Base-by-base conservation (phyloP, 2,888 invertebrate species). In the Chrysolina oricalcia region DNA sequence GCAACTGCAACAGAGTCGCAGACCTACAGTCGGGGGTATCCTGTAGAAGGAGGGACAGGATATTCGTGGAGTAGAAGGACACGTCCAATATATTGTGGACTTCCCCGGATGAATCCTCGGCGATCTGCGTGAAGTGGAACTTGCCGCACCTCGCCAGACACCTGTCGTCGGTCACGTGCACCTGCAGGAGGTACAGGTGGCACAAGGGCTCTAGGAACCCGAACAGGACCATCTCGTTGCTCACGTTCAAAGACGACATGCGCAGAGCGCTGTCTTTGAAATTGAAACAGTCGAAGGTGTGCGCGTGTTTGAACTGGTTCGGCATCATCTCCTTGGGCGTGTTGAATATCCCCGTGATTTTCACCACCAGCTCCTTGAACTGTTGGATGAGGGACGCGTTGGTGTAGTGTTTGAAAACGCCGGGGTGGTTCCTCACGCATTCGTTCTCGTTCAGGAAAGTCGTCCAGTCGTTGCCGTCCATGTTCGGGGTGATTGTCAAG, bases 341-440 rank as follows among this genome's bases (percentile, higher is more conserved):
- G 81, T 92, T 90, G 87, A 96, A 96, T 8, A 96, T 92, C 70
- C 91, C 89, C n/a, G 91, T 89, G 23, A 96, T 90, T 2, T 92
- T 90, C 71, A 90, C 88, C 80, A 93, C 92, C 78, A 97, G 89
- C 86, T 92, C 91, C 62, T 92, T 92, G 83, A 95, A 94, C 80
- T 97, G 94, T 85, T 97, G 97, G 11, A 96, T 90, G 67, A 98
- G 89, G 0, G 98, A 98, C 80, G 92, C 93, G 74, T 93, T 92
- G 76, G 91, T 92, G 85, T 94, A 93, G 81, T 95, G 94, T 10
- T 93, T 93, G 82, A 96, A 94, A 81, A 97, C 92, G 19, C 93
- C 90, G 0, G 92, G 91, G 82, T 94, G 94, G 80, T 93, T 92
- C 62, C 91, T 89, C 56, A 97, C 86, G 84, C 94, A 94, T 40